These are phyloP conservation scores for Anas acuta DNA, from an alignment of 2,797 vertebrate genomes.

Conservation along the genomic window DNA sequence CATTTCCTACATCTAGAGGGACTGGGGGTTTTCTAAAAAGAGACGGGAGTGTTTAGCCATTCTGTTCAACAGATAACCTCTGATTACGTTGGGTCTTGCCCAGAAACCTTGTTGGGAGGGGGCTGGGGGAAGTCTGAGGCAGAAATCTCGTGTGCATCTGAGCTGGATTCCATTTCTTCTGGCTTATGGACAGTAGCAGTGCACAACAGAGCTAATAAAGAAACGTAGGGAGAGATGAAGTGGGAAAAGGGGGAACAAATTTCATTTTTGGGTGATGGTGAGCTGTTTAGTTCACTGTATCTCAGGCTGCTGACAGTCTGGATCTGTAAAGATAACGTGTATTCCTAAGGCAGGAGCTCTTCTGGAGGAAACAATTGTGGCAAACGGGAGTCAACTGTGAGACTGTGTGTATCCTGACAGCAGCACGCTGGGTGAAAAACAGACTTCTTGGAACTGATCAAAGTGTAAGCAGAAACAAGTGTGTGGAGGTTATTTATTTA, in stretches of 20 bases:
- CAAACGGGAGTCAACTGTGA: constrained; percentile 60
- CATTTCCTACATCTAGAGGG: background rate
- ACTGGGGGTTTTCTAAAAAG: background rate
- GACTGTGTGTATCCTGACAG: constrained; percentile 69
- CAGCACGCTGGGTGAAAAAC: constrained; percentile 58
- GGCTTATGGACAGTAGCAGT: background rate
- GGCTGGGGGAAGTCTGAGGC: background rate
- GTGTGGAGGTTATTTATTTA: background rate
- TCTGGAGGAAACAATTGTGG: constrained; percentile 44
- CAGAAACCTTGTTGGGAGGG: constrained; percentile 1
- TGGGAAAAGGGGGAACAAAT: background rate
- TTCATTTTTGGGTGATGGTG: background rate
- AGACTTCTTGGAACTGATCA: constrained; percentile 68
- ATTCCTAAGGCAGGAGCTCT: constrained; percentile 16
- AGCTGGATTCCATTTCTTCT: background rate
- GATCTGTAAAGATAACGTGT: background rate
- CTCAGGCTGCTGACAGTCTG: background rate
- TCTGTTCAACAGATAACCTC: constrained; percentile 15
- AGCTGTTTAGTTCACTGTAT: background rate
- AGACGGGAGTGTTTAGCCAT: background rate
- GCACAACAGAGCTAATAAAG: background rate
- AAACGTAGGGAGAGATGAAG: background rate
- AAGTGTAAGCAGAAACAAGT: constrained; percentile 66
- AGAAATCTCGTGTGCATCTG: background rate
- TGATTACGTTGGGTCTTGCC: constrained; percentile 23